Evolutionary conservation across 2,888 invertebrate genomes (phyloP), one percentile per base, ranked within the genome.

Genomic region (Aelia acuminata): DNA sequence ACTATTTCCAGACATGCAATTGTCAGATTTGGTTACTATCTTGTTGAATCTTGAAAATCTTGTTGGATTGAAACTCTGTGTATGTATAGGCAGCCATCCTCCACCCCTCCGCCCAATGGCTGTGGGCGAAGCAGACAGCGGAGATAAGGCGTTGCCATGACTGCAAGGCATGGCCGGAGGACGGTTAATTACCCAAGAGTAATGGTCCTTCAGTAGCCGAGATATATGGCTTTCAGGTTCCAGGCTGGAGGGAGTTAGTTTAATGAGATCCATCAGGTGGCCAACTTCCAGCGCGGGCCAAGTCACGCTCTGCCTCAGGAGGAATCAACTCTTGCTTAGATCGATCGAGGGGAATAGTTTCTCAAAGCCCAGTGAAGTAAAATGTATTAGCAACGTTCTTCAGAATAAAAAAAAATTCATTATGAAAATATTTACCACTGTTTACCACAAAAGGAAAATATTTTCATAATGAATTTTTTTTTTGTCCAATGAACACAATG

Each of bases 211-310:
- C 80, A 80, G 43, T 80, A 39, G 43, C 43, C n/a, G 70, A 87
- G 87, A 87, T 87, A 84, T 88, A 88, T 87, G 88, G 43, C 53
- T 53, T 47, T 47, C 49, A 88, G 84, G 84, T 53, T 47, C 57
- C 49, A 88, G 84, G 84, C 49, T 47, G 20, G 53, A 26, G 75
- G 87, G 70, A 39, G 39, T 50, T 50, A 75, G 75, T 84, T 87
- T 80, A 87, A 87, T 87, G 87, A 87, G 84, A 57, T 70, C 57
- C 87, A 87, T 87, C 87, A 87, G 89, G 63, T 84, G 87, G 87
- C 88, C 80, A 86, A 86, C 86, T 88, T 88, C 43, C 84, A 39
- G 50, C 39, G 18, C 3, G 35, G 35, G 31, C 63, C 20, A 31
- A 70, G 57, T 57, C 57, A 70, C 63, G 10, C 20, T n/a, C 53